These are phyloP conservation scores for Drosophila colorata DNA, from an alignment of 2,888 invertebrate genomes.

Conservation along the genomic window DNA sequence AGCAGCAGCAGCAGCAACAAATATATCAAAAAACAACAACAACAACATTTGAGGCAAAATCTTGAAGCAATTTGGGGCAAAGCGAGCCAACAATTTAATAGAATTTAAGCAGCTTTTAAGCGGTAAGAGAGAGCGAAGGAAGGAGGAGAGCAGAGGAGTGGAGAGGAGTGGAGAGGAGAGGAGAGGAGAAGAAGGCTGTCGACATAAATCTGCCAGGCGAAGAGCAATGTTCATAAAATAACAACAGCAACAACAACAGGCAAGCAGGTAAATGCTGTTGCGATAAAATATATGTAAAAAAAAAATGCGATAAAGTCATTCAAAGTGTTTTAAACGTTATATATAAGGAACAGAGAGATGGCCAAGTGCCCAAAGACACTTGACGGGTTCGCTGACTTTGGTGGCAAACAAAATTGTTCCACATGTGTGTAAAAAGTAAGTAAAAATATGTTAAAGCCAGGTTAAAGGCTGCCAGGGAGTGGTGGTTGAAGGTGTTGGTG, in stretches of 20 bases:
- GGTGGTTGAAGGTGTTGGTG: background rate
- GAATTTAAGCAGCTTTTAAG: conserved; percentile 73
- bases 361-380: conserved; percentile 25
- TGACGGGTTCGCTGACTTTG: conserved; percentile 47
- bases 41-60: conserved; percentile 8
- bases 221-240: conserved; percentile 66
- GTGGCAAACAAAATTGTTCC: conserved; percentile 39
- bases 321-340: conserved; percentile 62
- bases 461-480: conserved; percentile 1
- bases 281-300: conserved; percentile 53
- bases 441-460: conserved; percentile 5
- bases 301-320: conserved; percentile 69
- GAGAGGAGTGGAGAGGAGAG: background rate
- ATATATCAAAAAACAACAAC: conserved; percentile 5
- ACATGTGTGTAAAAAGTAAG: background rate
- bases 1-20: conserved; percentile 35
- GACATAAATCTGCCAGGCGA: conserved; percentile 68
- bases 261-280: conserved; percentile 63
- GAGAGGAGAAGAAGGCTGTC: conserved; percentile 14
- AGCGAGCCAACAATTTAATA: conserved; percentile 62
- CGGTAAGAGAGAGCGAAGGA: no score
- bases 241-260: conserved; percentile 40
- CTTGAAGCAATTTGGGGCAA: conserved; percentile 47
- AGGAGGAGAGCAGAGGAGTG: background rate
- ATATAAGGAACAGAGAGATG: background rate